A percentile compares a stretch with the other conserved stretches of the same genome.
phyloP scores from a whole-genome alignment of 2,113 vertebrate species.

The Pristiophorus japonicus region DNA sequence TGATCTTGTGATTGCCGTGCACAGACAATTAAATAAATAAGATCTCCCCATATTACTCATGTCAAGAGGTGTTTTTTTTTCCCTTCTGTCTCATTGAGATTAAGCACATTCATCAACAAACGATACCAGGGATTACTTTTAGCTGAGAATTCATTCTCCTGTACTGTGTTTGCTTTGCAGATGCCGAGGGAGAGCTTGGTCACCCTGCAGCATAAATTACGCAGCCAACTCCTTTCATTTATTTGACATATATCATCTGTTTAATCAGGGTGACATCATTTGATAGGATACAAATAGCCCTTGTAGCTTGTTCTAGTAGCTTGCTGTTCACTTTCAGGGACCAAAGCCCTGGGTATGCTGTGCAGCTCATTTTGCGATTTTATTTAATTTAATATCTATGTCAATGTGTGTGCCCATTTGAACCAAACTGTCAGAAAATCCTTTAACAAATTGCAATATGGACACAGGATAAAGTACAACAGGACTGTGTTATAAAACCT shows the following conservation, averaged over 20 bases:
- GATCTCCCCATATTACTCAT: neutral
- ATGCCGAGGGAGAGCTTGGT: neutral
- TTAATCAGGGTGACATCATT: neutral
- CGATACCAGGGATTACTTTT: neutral
- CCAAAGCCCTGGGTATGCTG: neutral
- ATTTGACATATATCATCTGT: conserved; percentile 14
- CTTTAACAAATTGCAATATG: neutral
- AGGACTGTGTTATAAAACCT: neutral
- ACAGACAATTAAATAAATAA: neutral
- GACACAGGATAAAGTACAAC: neutral
- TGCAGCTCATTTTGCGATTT: neutral
- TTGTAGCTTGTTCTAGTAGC: neutral
- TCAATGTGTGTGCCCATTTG: neutral
- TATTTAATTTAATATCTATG: neutral
- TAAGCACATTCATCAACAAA: neutral
- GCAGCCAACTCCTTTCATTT: conserved; percentile 19
- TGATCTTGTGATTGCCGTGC: neutral
- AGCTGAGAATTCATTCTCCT: neutral
- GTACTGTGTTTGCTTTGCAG: neutral
- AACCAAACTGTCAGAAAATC: neutral
- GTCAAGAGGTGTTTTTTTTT: neutral
- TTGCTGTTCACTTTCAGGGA: conserved; percentile 4
- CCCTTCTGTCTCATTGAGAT: neutral
- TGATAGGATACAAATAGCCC: neutral
- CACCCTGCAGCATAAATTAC: neutral